A percentile compares a stretch with the other conserved stretches of the same genome.
Conservation (phyloP, 2,797 vertebrate genomes). For the Glossophaga mutica region DNA sequence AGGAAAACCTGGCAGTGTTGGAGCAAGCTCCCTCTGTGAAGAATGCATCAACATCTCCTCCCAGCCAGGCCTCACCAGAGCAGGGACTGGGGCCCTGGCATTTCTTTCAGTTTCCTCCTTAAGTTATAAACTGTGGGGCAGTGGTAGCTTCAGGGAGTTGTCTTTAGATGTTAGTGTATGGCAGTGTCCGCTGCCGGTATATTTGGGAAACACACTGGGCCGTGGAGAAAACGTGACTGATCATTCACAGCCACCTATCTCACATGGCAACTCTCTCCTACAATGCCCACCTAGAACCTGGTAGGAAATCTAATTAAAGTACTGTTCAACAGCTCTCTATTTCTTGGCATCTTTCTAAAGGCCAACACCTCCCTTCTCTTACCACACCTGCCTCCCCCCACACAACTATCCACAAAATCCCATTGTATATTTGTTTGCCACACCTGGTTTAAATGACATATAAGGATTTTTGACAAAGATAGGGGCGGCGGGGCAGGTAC, state of each 20-base stretch:
- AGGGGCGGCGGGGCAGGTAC: no score
- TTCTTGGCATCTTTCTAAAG: not conserved
- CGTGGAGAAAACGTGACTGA: not conserved
- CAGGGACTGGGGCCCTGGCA: not conserved
- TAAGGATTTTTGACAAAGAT: not conserved
- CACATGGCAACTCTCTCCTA: not conserved
- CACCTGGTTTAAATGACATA: not conserved
- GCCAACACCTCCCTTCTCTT: not conserved
- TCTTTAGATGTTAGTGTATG: not conserved
- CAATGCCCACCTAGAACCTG: not conserved
- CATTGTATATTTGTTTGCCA: not conserved
- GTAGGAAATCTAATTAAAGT: not conserved
- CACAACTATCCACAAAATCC: not conserved
- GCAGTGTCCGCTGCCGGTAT: not conserved
- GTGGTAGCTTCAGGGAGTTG: not conserved
- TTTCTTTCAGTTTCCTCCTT: not conserved
- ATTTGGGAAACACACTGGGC: not conserved
- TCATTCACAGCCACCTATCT: not conserved
- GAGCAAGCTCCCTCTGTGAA: constrained; percentile 54
- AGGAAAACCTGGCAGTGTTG: constrained; percentile 85
- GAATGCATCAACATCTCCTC: constrained; percentile 77
- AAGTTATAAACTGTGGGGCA: not conserved
- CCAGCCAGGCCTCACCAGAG: constrained; percentile 80
- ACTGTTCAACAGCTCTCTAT: not conserved
- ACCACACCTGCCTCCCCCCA: not conserved